Evolutionary conservation across 2,888 invertebrate genomes (phyloP).

Genomic region (Hymenopus coronatus): DNA sequence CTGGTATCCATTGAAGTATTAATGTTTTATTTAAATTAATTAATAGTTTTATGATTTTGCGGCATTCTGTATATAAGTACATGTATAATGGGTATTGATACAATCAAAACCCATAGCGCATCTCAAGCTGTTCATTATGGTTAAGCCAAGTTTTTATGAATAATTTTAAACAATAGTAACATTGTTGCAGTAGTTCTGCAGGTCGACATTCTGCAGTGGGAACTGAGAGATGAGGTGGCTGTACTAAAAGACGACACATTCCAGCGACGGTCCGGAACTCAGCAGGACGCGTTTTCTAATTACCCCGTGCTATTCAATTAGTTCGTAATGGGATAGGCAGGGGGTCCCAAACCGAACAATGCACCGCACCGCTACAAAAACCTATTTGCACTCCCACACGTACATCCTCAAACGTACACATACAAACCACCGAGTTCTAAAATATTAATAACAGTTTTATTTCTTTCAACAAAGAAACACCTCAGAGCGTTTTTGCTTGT

Average conservation of each 20-base stretch:
- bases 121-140: too few species aligned
- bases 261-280: not conserved
- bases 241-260: slow-evolving; percentile 9
- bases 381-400: slow-evolving; percentile 11
- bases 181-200: not conserved
- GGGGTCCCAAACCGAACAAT: slow-evolving; percentile 10
- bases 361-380: not conserved
- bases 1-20: too few species aligned
- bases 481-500: not conserved
- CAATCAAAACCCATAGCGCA: too few species aligned
- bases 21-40: too few species aligned
- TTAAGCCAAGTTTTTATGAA: too few species aligned
- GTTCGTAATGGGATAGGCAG: slow-evolving; percentile 14
- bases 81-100: too few species aligned
- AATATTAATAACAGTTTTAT: slow-evolving; percentile 7
- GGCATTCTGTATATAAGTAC: too few species aligned
- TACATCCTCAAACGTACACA: not conserved
- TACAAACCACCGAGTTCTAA: not conserved
- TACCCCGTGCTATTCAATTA: slow-evolving; percentile 24
- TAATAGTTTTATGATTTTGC: too few species aligned
- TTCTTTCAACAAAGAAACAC: not conserved
- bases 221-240: not conserved
- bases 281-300: slow-evolving; percentile 25
- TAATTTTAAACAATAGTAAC: not conserved
- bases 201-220: not conserved